These are phyloP conservation scores for Polypterus senegalus DNA, from an alignment of 2,113 vertebrate species.

Conservation along the genomic window DNA sequence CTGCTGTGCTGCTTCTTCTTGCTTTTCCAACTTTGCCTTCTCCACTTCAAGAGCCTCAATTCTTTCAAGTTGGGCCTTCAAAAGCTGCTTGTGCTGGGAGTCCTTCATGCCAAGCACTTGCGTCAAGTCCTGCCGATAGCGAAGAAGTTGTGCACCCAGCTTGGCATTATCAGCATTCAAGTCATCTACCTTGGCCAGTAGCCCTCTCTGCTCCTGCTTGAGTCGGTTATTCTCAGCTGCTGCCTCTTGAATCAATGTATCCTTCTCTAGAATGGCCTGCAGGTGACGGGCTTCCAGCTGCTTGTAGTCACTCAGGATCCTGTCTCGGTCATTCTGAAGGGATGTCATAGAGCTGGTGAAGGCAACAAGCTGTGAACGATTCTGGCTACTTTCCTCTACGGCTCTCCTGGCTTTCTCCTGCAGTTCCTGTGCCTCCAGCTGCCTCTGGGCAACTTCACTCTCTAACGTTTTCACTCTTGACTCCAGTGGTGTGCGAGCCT, in stretches of 20 bases:
- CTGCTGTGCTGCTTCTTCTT: slow-evolving; percentile 26
- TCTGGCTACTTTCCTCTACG: slow-evolving; percentile 57
- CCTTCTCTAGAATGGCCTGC: slow-evolving; percentile 76
- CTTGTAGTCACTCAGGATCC: slow-evolving; percentile 66
- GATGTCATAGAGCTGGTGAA: slow-evolving; percentile 88
- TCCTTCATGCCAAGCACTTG: slow-evolving; percentile 86
- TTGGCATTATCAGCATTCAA: slow-evolving; percentile 83
- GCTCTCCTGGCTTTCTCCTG: slow-evolving; percentile 48
- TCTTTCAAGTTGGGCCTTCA: slow-evolving; percentile 58
- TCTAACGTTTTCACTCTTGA: slow-evolving; percentile 50
- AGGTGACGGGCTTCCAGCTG: slow-evolving; percentile 82
- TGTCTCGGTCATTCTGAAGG: slow-evolving; percentile 80
- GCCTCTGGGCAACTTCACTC: slow-evolving; percentile 49
- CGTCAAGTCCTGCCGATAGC: slow-evolving; percentile 77
- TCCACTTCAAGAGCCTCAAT: slow-evolving; percentile 60
- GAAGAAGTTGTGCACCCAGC: slow-evolving; percentile 68
- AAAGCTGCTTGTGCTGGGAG: slow-evolving; percentile 78
- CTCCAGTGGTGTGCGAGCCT: slow-evolving; percentile 58
- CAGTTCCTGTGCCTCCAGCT: slow-evolving; percentile 44
- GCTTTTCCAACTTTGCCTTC: slow-evolving; percentile 34
- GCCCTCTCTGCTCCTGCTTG: slow-evolving; percentile 70
- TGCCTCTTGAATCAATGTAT: slow-evolving; percentile 81
- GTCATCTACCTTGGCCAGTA: slow-evolving; percentile 72
- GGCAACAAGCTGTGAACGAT: slow-evolving; percentile 65
- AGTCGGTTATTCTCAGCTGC: slow-evolving; percentile 81